phyloP scores from a whole-genome alignment of 2,888 invertebrate genomes.

The Cephus pulcher region DNA sequence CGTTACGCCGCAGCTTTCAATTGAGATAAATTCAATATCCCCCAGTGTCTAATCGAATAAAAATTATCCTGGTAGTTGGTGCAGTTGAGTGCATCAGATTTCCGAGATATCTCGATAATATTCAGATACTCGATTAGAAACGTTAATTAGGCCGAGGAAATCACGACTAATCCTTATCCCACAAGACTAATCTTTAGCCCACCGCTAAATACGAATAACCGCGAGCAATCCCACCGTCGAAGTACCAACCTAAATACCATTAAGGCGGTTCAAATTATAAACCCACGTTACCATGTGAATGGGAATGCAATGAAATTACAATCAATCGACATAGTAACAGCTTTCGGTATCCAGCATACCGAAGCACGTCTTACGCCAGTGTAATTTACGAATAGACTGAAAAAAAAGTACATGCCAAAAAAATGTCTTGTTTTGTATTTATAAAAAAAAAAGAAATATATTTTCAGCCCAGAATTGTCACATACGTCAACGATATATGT shows the following conservation, averaged over 20 bases:
- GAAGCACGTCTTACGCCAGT: neutral
- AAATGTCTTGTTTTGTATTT: neutral
- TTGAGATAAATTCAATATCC: neutral
- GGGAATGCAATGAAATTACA: neutral
- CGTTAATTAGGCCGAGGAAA: neutral
- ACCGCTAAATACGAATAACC: neutral
- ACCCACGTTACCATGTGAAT: neutral
- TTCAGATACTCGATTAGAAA: neutral
- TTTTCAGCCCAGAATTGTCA: too few species aligned
- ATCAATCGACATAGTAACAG: neutral
- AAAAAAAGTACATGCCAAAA: neutral
- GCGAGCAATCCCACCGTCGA: neutral
- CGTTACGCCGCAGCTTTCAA: neutral
- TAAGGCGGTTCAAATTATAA: neutral
- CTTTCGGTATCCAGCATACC: neutral
- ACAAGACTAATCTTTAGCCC: neutral
- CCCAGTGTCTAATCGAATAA: neutral
- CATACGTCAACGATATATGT: constrained; percentile 21
- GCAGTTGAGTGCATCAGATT: neutral
- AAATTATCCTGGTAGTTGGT: neutral
- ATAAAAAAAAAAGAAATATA: too few species aligned
- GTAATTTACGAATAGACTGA: neutral
- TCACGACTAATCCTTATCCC: neutral
- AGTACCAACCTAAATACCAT: neutral
- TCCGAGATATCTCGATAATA: neutral